Evolutionary conservation across 2,888 invertebrate genomes (phyloP), one percentile per base, ranked within the genome.

Genomic region (Heteromurus nitidus): DNA sequence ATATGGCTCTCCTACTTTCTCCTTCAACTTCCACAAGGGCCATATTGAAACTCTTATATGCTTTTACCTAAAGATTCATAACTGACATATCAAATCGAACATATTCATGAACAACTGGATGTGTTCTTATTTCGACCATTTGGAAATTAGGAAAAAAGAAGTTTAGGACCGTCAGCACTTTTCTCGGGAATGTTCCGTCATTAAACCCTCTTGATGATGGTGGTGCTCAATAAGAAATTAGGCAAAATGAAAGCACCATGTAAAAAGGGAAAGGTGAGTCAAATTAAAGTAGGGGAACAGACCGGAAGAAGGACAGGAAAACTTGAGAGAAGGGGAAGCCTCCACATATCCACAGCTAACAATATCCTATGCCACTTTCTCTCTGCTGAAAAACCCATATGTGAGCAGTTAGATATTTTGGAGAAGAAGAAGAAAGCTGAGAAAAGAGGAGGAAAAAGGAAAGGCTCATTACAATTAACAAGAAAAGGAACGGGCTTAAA

Each of bases 381-480:
- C 24, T 58, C 58, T 5, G n/a, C 11, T 3, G 28, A 58, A 26
- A 3, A n/a, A n/a, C 13, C 36, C 13, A 9, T 13, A 5, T n/a
- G 47, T 3, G 47, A 47, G n/a, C 47, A 3, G n/a, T n/a, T n/a
- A n/a, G n/a, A n/a, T n/a, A n/a, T n/a, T n/a, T n/a, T n/a, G n/a
- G n/a, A n/a, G n/a, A n/a, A n/a, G n/a, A n/a, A n/a, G n/a, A n/a
- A n/a, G n/a, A n/a, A n/a, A n/a, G n/a, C n/a, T n/a, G n/a, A n/a
- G 55, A 70, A 60, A 30, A 55, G 70, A 70, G 22, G 16, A 60
- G 26, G 28, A 47, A 73, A 58, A 75, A 55, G 58, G 20, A 58
- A 62, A 55, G 67, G 55, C 67, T 75, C 75, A 75, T 75, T 75
- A 75, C 75, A 75, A 75, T 75, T 75, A 75, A 75, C 75, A 67